phyloP scores from a whole-genome alignment of 2,888 invertebrate species.

The Diaphora mendica region DNA sequence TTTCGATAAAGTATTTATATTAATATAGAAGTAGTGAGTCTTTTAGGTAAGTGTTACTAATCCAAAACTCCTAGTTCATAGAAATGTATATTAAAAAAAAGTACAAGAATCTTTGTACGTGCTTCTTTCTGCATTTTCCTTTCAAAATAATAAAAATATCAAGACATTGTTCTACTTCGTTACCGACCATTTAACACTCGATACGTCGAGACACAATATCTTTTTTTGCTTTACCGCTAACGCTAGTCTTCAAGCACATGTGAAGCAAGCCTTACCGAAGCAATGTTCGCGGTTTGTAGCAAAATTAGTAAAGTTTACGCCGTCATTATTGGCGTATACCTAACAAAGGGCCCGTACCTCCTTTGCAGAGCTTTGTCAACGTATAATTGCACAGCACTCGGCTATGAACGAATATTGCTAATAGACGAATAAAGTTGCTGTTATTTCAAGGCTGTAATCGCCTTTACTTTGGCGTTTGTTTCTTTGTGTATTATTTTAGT shows the following conservation, averaged over 20 bases:
- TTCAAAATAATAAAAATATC: not conserved
- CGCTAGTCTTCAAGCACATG: constrained; percentile 31
- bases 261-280: constrained; percentile 40
- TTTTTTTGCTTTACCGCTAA: constrained; percentile 22
- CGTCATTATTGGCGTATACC: constrained; percentile 73
- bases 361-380: constrained; percentile 66
- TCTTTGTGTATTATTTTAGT: constrained; percentile 14
- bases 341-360: constrained; percentile 69
- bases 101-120: not conserved
- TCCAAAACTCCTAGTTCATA: no score
- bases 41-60: no score
- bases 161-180: not conserved
- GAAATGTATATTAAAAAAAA: not conserved
- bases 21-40: no score
- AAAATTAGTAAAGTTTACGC: constrained; percentile 80
- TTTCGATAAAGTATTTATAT: no score
- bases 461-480: constrained; percentile 39
- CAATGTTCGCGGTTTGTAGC: constrained; percentile 62
- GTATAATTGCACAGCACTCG: constrained; percentile 68
- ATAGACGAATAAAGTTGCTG: constrained; percentile 51
- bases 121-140: no score
- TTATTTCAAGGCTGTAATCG: constrained; percentile 46
- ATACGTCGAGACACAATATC: not conserved
- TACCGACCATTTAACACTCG: not conserved
- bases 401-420: constrained; percentile 46